phyloP scores from a whole-genome alignment of 2,113 vertebrate species.

The Sterna hirundo region DNA sequence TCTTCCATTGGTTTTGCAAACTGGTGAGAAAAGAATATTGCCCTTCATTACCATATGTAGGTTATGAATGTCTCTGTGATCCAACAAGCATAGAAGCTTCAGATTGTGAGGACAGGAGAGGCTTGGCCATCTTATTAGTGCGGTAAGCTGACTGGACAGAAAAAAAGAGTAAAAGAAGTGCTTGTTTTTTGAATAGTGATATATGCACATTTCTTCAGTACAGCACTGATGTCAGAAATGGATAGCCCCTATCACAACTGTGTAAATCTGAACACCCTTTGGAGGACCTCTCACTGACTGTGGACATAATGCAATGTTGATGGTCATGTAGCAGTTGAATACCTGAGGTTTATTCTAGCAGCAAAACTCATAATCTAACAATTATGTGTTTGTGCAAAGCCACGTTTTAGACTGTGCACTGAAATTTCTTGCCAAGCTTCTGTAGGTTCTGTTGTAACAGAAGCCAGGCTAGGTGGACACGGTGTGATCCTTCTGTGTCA shows the following conservation, averaged over 20 bases:
- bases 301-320: background rate
- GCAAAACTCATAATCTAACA: background rate
- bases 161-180: background rate
- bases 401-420: background rate
- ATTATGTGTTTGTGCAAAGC: background rate
- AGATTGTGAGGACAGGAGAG: background rate
- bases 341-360: background rate
- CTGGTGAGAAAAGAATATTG: background rate
- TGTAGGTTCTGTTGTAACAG: background rate
- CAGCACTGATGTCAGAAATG: background rate
- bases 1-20: background rate
- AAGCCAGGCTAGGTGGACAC: background rate
- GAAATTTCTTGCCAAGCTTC: background rate
- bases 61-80: background rate
- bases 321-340: background rate
- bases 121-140: background rate
- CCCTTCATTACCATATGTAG: background rate
- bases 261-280: background rate
- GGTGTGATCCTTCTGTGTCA: background rate
- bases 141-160: background rate
- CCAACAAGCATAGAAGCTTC: background rate
- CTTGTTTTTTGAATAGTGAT: background rate
- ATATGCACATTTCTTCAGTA: background rate
- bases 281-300: background rate
- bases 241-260: background rate